A percentile compares a stretch with the other conserved stretches of the same genome.
phyloP scores from a whole-genome alignment of 2,888 invertebrate genomes.

The Stramonita haemastoma region DNA sequence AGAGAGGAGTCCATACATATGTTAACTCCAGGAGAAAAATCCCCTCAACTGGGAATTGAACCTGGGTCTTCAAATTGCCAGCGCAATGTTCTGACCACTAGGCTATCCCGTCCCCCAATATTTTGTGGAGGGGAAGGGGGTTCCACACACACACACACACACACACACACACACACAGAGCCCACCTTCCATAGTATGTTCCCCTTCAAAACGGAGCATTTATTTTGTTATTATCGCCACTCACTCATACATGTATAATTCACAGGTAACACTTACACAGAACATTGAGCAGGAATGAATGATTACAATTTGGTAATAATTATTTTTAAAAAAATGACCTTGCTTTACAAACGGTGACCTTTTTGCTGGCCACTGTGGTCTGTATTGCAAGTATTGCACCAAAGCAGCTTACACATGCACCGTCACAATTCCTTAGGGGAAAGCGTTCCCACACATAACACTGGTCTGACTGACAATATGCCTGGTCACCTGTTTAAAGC shows the following conservation, averaged over 20 bases:
- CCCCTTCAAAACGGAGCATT: slow-evolving; percentile 8
- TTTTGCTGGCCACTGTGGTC: neutral
- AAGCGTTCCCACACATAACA: too few relatives aligned
- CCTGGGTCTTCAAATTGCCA: too few relatives aligned
- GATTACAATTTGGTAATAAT: slow-evolving; percentile 3
- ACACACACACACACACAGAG: neutral
- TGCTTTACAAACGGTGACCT: slow-evolving; percentile 17
- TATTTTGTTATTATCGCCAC: neutral
- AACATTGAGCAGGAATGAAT: slow-evolving; percentile 40
- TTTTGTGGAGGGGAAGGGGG: too few relatives aligned
- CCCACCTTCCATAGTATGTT: neutral
- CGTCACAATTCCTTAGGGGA: neutral
- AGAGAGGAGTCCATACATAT: too few relatives aligned
- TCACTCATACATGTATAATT: neutral
- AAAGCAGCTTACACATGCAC: neutral
- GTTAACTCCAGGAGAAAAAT: too few relatives aligned
- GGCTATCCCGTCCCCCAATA: too few relatives aligned
- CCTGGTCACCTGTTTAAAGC: too few relatives aligned
- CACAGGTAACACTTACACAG: slow-evolving; percentile 16
- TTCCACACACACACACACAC: neutral
- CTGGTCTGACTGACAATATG: too few relatives aligned
- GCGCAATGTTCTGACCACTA: too few relatives aligned
- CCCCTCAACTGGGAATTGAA: too few relatives aligned
- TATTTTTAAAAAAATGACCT: neutral
- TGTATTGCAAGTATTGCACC: slow-evolving; percentile 37